Base-by-base conservation (phyloP, 2,113 vertebrate species). In the Gadus macrocephalus region DNA sequence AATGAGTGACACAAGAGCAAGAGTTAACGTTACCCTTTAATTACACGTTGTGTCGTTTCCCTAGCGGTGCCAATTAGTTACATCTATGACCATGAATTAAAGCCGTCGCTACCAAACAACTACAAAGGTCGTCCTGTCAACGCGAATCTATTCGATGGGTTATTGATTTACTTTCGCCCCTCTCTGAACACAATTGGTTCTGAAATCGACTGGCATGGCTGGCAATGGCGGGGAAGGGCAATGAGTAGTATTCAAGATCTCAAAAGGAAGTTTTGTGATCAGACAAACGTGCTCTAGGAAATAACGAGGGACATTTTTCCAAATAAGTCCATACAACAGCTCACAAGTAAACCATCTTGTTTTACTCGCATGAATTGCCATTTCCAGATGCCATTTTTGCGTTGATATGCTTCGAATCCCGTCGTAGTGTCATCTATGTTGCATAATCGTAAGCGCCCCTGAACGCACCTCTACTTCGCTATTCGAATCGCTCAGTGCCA, bases 401-500 rank as follows among this genome's bases (percentile, higher is more conserved):
- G 42, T 49, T 49, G 12, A 49, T 49, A 49, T 12, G 7, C 9
- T 14, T 9, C 11, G 2, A 49, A 49, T 49, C 42, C 8, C 42
- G 6, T 49, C 42, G 42, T 14, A 49, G 42, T 14, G 8, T 49
- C 42, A 49, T 49, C 42, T 5, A n/a, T 25, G 83, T 81, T 87
- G 82, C 78, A 82, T 73, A 85, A 85, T 76, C 14, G 38, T 63
- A 53, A 12, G 2, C 0, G 56, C 0, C 71, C 70, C 78, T 89
- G 85, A 90, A 90, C 68, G 68, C 1, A 85, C 27, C 85, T 63
- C 69, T 17, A 7, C 60, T 66, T 68, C 73, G 72, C 75, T 78
- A 75, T 83, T 86, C 84, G 86, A 86, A 82, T 78, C 80, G 71
- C 79, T 77, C 76, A 75, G 81, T 83, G 76, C 65, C 83, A 90